phyloP scores from a whole-genome alignment of 1,140 invertebrate genomes.

The Aphelenchoides fujianensis region DNA sequence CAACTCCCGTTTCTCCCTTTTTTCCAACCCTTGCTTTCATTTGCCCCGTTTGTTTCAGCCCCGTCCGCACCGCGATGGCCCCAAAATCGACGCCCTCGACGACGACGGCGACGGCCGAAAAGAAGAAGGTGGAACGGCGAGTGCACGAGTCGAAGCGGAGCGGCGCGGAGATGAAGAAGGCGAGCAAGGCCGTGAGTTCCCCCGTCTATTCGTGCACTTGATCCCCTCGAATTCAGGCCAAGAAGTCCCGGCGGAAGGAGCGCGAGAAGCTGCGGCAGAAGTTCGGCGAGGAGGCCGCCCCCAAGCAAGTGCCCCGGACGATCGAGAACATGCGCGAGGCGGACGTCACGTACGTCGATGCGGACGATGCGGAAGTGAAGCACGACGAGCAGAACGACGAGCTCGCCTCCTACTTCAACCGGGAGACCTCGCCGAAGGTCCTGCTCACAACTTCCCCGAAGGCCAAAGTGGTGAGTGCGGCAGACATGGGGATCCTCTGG shows the following conservation, averaged over 20 bases:
- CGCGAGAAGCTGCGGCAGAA: slow-evolving; percentile 54
- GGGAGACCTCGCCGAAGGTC: slow-evolving; percentile 84
- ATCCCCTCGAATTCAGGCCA: slow-evolving; percentile 45
- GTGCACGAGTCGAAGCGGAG: not conserved
- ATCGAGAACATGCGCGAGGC: slow-evolving; percentile 84
- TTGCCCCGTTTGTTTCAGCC: too few relatives aligned
- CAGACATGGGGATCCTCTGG: slow-evolving; percentile 22
- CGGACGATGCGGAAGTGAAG: slow-evolving; percentile 70
- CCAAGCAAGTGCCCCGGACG: slow-evolving; percentile 80
- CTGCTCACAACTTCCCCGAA: slow-evolving; percentile 89
- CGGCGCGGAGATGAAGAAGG: not conserved
- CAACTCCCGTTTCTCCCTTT: too few relatives aligned
- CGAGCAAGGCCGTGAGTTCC: slow-evolving; percentile 9
- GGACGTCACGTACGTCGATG: slow-evolving; percentile 82
- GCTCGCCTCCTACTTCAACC: slow-evolving; percentile 79
- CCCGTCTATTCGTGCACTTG: not conserved
- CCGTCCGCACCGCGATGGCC: too few relatives aligned
- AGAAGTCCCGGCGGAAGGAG: slow-evolving; percentile 53
- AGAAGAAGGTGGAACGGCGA: not conserved
- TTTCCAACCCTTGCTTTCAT: too few relatives aligned
- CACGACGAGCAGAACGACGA: slow-evolving; percentile 80
- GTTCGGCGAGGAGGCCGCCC: slow-evolving; percentile 61
- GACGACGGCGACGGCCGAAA: too few relatives aligned
- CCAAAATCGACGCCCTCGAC: not conserved
- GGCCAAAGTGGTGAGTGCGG: slow-evolving; percentile 71